Base-by-base conservation (phyloP, 2,797 vertebrate genomes). In the Harpagifer antarcticus region DNA sequence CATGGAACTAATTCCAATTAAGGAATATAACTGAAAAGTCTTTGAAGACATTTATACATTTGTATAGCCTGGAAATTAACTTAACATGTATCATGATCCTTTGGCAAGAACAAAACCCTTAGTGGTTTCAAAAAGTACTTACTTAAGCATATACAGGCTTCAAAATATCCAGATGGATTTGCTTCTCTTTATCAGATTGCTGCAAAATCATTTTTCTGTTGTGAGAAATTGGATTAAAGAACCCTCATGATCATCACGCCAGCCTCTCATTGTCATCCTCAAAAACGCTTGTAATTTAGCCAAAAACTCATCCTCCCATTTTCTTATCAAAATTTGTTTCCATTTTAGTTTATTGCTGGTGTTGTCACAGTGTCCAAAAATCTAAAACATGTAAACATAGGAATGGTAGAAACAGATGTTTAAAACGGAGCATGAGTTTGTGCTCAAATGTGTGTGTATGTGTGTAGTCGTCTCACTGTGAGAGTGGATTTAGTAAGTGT, bases 331-430 rank as follows among this genome's bases (percentile, higher is more conserved):
- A 8, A 47, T 73, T 79, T 54, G 56, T 72, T 73, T 67, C 58
- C 61, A 40, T 55, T 54, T 57, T 6, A 42, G 8, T 58, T 76
- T 68, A 40, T 58, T 76, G 67, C 33, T 53, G 53, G 6, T 40
- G 15, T 48, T 27, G 59, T 61, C 17, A 44, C 7, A 16, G 52
- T 16, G 17, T 27, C 27, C 14, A 42, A 48, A 67, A 67, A 66
- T 54, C 12, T 48, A 73, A 78, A 85, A 81, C 79, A 81, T 23
- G 70, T 79, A 86, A 88, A 92, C 78, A 83, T 78, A 74, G 68
- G 37, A 68, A 80, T n/a, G 54, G 31, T 9, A 60, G 78, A 86
- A 88, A 74, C 79, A 89, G 84, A 88, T 88, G 84, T 86, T 56
- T 44, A 48, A 61, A 61, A 45, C 17, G 16, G 19, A 64, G 67